Conservation (phyloP, 2,888 invertebrate genomes). For the Ganaspis brasiliensis region DNA sequence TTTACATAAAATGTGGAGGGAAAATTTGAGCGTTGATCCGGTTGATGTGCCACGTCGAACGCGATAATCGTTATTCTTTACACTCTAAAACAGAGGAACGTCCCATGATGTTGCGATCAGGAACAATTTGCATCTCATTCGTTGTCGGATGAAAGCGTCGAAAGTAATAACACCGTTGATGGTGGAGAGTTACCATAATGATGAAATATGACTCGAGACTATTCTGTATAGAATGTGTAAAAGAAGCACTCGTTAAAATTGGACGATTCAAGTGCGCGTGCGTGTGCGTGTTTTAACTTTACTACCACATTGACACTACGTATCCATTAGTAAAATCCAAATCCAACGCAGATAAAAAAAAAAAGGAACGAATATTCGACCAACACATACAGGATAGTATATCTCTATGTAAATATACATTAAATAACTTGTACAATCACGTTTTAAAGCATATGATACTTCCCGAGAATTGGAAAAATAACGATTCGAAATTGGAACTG, state of each 20-base stretch:
- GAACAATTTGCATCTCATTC: slow-evolving; percentile 30
- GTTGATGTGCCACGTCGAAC: neutral
- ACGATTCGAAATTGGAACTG: slow-evolving; percentile 10
- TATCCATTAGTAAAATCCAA: slow-evolving; percentile 36
- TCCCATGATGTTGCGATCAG: slow-evolving; percentile 18
- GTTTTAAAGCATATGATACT: neutral
- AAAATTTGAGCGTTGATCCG: neutral
- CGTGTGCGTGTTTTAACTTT: neutral
- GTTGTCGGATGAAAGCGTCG: slow-evolving; percentile 12
- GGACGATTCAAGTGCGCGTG: slow-evolving; percentile 32
- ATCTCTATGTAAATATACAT: neutral
- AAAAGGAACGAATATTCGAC: neutral
- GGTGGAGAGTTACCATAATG: slow-evolving; percentile 18
- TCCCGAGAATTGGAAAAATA: neutral
- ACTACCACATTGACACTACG: neutral
- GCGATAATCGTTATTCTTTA: slow-evolving; percentile 27
- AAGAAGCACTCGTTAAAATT: slow-evolving; percentile 39
- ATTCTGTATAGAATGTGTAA: neutral
- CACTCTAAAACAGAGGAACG: slow-evolving; percentile 14
- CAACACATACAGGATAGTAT: neutral
- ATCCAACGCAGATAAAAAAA: slow-evolving; percentile 23
- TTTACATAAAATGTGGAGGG: neutral
- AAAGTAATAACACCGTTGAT: neutral
- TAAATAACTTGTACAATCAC: neutral
- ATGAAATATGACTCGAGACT: slow-evolving; percentile 35